These are phyloP conservation scores for Thamnophis sirtalis DNA, from an alignment of 2,113 vertebrate species.

Conservation along the genomic window DNA sequence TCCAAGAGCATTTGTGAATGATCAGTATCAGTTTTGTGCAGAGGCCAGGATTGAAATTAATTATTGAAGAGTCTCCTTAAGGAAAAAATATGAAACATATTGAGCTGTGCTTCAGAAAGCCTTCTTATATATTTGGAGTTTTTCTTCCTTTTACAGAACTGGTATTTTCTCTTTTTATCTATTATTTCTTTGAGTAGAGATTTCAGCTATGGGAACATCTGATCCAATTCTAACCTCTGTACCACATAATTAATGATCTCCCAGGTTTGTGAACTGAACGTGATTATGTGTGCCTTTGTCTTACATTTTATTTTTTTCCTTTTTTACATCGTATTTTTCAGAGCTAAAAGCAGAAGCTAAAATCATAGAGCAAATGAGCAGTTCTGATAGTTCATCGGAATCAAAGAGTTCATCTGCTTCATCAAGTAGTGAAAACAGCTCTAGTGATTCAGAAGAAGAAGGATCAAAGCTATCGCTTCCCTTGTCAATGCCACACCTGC, in stretches of 20 bases:
- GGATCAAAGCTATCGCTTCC: conserved; percentile 53
- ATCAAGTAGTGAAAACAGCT: conserved; percentile 82
- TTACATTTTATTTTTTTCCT: background rate
- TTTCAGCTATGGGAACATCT: background rate
- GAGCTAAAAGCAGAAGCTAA: conserved; percentile 93
- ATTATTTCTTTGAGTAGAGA: background rate
- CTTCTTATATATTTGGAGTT: background rate
- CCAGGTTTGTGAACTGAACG: background rate
- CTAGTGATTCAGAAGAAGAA: conserved; percentile 86
- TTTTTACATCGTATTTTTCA: conserved; percentile 59
- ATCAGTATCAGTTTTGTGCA: background rate
- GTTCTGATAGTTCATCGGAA: conserved; percentile 87
- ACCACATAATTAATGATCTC: background rate
- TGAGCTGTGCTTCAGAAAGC: background rate
- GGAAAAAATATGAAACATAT: background rate
- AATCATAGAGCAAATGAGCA: conserved; percentile 93
- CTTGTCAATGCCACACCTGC: conserved; percentile 53
- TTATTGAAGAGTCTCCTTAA: background rate
- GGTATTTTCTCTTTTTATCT: background rate
- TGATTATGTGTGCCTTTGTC: background rate
- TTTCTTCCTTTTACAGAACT: background rate
- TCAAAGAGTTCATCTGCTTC: conserved; percentile 92
- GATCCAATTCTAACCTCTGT: background rate
- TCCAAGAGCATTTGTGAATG: background rate
- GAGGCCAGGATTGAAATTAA: background rate